A percentile compares a stretch with the other conserved stretches of the same genome.
phyloP scores from a whole-genome alignment of 1,140 invertebrate species.

The Archivesica marissinica region DNA sequence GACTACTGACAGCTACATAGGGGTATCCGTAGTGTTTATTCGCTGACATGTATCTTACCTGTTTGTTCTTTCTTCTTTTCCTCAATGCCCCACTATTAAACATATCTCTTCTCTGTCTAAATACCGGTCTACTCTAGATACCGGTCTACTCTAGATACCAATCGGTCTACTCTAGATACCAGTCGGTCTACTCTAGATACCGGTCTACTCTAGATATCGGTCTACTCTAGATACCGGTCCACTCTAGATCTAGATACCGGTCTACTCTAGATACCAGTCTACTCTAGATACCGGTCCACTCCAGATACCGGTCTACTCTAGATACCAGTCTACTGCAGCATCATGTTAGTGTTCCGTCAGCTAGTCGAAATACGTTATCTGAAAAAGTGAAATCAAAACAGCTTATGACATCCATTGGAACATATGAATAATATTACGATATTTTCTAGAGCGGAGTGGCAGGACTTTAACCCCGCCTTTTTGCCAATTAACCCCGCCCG shows the following conservation, averaged over 20 bases:
- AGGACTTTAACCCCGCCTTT: no score
- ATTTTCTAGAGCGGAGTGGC: no score
- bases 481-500: no score
- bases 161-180: neutral
- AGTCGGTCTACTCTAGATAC: no score
- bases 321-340: no score
- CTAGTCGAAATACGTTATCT: no score
- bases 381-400: no score
- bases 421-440: no score
- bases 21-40: neutral
- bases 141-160: neutral
- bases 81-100: conserved; percentile 5
- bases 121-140: neutral
- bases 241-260: neutral
- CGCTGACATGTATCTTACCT: neutral
- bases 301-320: no score
- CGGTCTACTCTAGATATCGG: neutral
- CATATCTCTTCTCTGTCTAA: neutral
- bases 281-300: neutral
- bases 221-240: neutral
- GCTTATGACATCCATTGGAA: no score
- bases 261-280: neutral
- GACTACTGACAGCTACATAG: neutral
- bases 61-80: conserved; percentile 34
- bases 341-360: no score